These are phyloP conservation scores for Ostrea edulis DNA, from an alignment of 1,140 invertebrate genomes.

Conservation along the genomic window DNA sequence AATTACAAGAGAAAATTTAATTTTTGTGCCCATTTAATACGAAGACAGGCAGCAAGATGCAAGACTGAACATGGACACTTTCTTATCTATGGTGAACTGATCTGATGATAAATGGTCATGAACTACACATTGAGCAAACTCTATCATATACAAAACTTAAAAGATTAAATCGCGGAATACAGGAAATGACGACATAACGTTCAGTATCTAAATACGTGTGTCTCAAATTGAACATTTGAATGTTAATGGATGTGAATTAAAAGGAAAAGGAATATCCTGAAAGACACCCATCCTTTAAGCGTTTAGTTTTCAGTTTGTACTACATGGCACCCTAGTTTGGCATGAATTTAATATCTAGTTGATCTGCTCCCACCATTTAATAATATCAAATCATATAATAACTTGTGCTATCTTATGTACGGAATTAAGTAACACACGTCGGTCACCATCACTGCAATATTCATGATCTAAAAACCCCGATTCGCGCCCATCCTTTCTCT, in stretches of 20 bases:
- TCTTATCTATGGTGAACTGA: not conserved
- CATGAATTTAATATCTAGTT: not conserved
- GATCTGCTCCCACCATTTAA: not conserved
- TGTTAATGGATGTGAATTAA: not conserved
- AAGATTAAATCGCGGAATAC: conserved; percentile 4
- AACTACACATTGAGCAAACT: not conserved
- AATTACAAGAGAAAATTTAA: too few relatives aligned
- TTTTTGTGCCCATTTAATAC: not conserved
- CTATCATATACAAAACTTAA: not conserved
- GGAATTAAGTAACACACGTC: not conserved
- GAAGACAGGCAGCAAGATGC: not conserved
- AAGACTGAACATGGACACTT: not conserved
- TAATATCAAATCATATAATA: not conserved
- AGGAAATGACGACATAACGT: not conserved
- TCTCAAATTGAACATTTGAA: not conserved
- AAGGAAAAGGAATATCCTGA: not conserved
- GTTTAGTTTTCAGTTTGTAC: not conserved
- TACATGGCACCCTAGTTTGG: conserved; percentile 34
- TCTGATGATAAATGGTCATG: not conserved
- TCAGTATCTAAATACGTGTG: not conserved
- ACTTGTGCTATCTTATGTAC: not conserved
- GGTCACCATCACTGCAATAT: not conserved
- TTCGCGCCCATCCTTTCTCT: not conserved
- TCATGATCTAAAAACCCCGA: not conserved
- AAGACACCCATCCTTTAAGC: not conserved